Evolutionary conservation across 1,140 invertebrate species (phyloP).

Genomic region (Trissolcus basalis): DNA sequence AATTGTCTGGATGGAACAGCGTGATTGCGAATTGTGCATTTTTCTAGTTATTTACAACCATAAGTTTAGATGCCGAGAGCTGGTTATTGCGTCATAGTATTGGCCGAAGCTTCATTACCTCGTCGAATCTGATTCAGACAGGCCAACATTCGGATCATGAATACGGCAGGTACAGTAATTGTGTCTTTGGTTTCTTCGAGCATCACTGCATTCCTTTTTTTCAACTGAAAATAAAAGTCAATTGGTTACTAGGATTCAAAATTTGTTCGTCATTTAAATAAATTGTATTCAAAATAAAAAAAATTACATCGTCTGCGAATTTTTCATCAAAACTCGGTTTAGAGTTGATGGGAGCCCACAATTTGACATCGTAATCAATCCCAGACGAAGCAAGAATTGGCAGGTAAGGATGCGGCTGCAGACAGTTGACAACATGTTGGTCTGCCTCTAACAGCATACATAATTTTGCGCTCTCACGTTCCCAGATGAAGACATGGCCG

Average conservation of each 20-base stretch:
- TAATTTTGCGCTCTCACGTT: slow-evolving; percentile 80
- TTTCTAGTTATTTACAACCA: slow-evolving; percentile 15
- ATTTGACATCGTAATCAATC: slow-evolving; percentile 93
- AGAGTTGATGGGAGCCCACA: slow-evolving; percentile 85
- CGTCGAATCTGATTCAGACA: slow-evolving; percentile 85
- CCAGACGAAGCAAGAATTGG: slow-evolving; percentile 91
- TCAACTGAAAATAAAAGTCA: slow-evolving; percentile 79
- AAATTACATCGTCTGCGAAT: slow-evolving; percentile 82
- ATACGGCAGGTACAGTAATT: slow-evolving; percentile 91
- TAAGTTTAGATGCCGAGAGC: slow-evolving; percentile 13
- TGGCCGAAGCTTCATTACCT: slow-evolving; percentile 70
- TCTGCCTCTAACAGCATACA: slow-evolving; percentile 90
- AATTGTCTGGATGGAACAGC: slow-evolving; percentile 1
- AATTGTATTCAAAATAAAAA: slow-evolving; percentile 15
- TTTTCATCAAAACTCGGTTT: slow-evolving; percentile 81
- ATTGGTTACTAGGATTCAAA: slow-evolving; percentile 1
- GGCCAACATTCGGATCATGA: slow-evolving; percentile 91
- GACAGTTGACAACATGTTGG: slow-evolving; percentile 90
- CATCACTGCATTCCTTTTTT: slow-evolving; percentile 89
- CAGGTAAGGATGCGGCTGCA: slow-evolving; percentile 89
- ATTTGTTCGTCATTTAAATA: too few relatives aligned
- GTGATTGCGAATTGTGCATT: slow-evolving; percentile 4
- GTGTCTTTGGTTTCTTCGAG: slow-evolving; percentile 92
- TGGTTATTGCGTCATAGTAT: slow-evolving; percentile 39
- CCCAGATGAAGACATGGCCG: slow-evolving; percentile 86